Base-by-base conservation (phyloP, 2,888 invertebrate genomes). In the Hyposoter dolosus region DNA sequence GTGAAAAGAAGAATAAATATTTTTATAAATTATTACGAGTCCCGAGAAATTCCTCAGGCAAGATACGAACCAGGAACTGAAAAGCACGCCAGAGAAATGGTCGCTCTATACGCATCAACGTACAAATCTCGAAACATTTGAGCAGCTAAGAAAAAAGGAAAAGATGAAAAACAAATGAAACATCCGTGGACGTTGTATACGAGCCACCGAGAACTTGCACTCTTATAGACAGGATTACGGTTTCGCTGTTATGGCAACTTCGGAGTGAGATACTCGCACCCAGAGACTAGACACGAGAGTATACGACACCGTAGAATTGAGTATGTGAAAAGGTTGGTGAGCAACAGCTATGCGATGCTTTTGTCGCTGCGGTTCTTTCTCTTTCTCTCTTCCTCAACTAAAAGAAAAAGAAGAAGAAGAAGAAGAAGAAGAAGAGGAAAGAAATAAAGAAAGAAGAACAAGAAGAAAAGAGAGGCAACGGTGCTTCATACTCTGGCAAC, bases 401-500 rank as follows among this genome's bases (percentile, higher is more conserved):
- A 32, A 35, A 35, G 32, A 47, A 12, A 50, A 32, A 32, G 28
- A 10, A 63, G 35, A 40, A 63, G 28, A 43, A 53, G 15, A 68
- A 35, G 40, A 32, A 65, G n/a, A 60, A 68, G 23, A 75, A 75
- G 82, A 65, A 71, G 28, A 28, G 15, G 28, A 32, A 50, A 50
- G 35, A 60, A 23, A 63, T n/a, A 43, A 60, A 28, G 35, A 43
- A 45, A 56, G 35, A 56, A 56, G 17, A 71, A 47, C n/a, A 68
- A 74, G 50, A 75, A 76, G 69, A 77, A 47, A 69, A 66, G 72
- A 72, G 71, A 77, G 53, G 43, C 77, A 84, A 84, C 84, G 84
- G 81, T 82, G 81, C 81, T 84, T 74, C 81, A 76, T 71, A 76
- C 80, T 81, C 80, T 76, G 43, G 63, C 75, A 71, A 74, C 79